A percentile compares a stretch with the other conserved stretches of the same genome.
These are phyloP conservation scores for Aphelocoma californica DNA, from an alignment of 2,797 vertebrate species.

Conservation along the genomic window DNA sequence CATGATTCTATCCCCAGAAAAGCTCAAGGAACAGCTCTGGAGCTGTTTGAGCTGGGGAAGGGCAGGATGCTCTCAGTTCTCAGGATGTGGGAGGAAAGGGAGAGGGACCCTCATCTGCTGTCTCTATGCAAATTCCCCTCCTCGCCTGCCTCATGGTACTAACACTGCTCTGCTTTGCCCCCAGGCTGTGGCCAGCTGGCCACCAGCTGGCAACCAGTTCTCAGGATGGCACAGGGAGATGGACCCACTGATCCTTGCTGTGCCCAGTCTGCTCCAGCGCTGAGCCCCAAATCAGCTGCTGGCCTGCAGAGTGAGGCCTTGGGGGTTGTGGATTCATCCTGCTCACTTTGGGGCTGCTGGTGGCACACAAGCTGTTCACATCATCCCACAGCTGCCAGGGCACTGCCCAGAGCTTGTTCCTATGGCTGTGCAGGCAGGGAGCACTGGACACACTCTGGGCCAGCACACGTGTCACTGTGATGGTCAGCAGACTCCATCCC, in stretches of 20 bases:
- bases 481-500: not conserved
- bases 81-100: not conserved
- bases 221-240: not conserved
- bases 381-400: not conserved
- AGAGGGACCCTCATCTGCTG: not conserved
- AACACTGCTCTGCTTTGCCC: not conserved
- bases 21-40: not conserved
- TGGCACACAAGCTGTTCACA: not conserved
- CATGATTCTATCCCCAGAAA: not conserved
- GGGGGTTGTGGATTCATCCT: not conserved
- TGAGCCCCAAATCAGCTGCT: rapidly evolving
- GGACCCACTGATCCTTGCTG: not conserved
- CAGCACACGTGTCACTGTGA: rapidly evolving
- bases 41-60: not conserved
- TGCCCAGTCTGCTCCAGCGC: rapidly evolving
- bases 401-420: not conserved
- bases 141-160: rapidly evolving
- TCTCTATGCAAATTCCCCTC: not conserved
- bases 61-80: not conserved
- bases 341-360: not conserved
- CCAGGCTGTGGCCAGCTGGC: not conserved
- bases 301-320: not conserved
- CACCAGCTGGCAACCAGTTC: not conserved
- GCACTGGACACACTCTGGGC: rapidly evolving
- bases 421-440: not conserved